Conservation (phyloP, 2,797 vertebrate species). For the Ceryle rudis region DNA sequence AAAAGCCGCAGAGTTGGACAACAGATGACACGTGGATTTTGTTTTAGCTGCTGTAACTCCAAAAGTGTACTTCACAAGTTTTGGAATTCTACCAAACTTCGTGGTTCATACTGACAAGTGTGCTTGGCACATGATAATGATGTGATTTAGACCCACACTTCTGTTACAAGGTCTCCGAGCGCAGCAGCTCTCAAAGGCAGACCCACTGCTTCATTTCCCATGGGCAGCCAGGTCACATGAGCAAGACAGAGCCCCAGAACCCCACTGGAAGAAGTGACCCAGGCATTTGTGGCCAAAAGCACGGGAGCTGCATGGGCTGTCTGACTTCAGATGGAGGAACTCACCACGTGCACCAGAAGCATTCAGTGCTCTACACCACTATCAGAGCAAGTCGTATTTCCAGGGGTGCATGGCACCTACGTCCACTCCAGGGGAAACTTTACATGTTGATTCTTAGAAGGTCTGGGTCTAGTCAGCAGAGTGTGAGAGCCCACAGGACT, state of each 20-base stretch:
- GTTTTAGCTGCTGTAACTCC: neutral
- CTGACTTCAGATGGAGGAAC: neutral
- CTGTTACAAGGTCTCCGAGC: neutral
- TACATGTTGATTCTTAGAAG: neutral
- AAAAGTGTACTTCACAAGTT: conserved; percentile 6
- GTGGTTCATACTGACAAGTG: neutral
- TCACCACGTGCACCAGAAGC: neutral
- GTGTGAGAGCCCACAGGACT: neutral
- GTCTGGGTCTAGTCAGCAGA: neutral
- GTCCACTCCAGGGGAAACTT: neutral
- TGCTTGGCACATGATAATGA: accelerated
- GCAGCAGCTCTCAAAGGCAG: neutral
- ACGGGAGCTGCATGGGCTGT: neutral
- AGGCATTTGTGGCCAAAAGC: neutral
- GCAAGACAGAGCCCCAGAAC: neutral
- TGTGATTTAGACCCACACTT: neutral
- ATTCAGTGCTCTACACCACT: neutral
- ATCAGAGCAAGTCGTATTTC: neutral
- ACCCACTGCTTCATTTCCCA: neutral
- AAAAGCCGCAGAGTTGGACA: neutral
- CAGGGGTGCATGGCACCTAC: accelerated
- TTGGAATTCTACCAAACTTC: neutral
- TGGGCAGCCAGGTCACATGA: neutral
- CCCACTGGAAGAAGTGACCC: neutral
- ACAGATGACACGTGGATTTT: neutral